Percentiles rank a stretch among this genome's conserved stretches.
Conservation (phyloP, 2,888 invertebrate species). For the Cataglyphis cursor region DNA sequence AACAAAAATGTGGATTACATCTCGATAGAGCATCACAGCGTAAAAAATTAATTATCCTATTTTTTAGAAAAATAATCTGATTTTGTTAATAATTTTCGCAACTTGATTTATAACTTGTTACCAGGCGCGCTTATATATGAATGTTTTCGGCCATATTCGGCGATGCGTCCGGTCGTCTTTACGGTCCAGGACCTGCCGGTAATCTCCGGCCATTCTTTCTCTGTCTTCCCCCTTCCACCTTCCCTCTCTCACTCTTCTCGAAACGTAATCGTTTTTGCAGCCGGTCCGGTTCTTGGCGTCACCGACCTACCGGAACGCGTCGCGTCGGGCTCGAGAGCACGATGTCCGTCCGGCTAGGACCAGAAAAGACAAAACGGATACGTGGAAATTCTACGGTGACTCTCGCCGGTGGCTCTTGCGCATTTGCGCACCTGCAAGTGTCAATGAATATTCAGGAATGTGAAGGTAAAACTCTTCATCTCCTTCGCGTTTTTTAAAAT, state of each 20-base stretch:
- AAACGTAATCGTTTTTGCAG: conserved; percentile 76
- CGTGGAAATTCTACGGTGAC: conserved; percentile 24
- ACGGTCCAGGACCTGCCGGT: conserved; percentile 46
- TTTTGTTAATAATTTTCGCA: not conserved
- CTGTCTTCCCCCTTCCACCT: not conserved
- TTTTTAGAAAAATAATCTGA: not conserved
- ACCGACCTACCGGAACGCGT: conserved; percentile 78
- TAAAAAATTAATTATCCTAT: not conserved
- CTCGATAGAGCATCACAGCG: no score
- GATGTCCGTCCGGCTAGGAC: conserved; percentile 56
- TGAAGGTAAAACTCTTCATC: not conserved
- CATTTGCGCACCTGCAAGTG: not conserved
- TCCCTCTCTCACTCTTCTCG: conserved; percentile 65
- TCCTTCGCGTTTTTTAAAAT: not conserved
- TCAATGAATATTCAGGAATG: not conserved
- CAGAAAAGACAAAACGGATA: conserved; percentile 39
- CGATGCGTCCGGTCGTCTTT: conserved; percentile 38
- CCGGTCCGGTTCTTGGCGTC: conserved; percentile 75
- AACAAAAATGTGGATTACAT: no score
- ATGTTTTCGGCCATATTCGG: conserved; percentile 45
- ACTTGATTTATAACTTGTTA: conserved; percentile 4
- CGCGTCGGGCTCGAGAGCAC: conserved; percentile 71
- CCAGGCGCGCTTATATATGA: conserved; percentile 21
- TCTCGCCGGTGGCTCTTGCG: not conserved
- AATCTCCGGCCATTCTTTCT: conserved; percentile 48